Base-by-base conservation (phyloP, 2,113 vertebrate genomes). In the Dicentrarchus labrax region DNA sequence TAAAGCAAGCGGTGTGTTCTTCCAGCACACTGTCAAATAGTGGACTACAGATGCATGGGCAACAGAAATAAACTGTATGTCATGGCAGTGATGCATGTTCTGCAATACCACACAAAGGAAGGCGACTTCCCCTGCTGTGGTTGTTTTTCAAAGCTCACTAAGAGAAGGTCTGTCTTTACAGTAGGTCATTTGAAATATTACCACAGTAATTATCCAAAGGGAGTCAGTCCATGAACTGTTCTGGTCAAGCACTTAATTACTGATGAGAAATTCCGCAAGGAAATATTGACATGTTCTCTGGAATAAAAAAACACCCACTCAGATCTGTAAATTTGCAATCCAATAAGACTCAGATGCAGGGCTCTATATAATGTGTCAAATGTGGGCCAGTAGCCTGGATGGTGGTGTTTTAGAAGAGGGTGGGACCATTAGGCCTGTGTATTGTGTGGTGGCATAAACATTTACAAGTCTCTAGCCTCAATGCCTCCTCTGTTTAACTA, bases 361-460 rank as follows among this genome's bases (percentile, higher is more conserved):
- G 43, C 38, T 66, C 68, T 71, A 24, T 36, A 48, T n/a, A 30
- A 30, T 9, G 41, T 41, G 47, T 65, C 45, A 43, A 5, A 73
- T 74, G 54, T 48, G 48, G 60, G 65, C 48, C 39, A 22, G 77
- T 19, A 1, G 59, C 59, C 66, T 24, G n/a, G 43, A 72, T 59
- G 24, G 54, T 66, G 13, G 30, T 57, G 53, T 67, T 82, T 51
- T 36, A 38, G 60, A 67, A 69, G 59, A 78, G 89, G 78, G 74
- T 76, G 62, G 54, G 51, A 74, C 78, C 66, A 80, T 87, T 50
- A 75, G 43, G 82, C 43, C 48, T 69, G 61, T 54, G 76, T 66
- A 77, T 91, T 86, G 83, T 82, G 67, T 48, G 66, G 69, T 62
- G 61, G 43, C 78, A 76, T 83, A 86, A 88, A 89, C 76, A 89